Evolutionary conservation across 2,888 invertebrate species (phyloP), one percentile per base, ranked within the genome.

Genomic region (Sinodicranocentrus sp.): DNA sequence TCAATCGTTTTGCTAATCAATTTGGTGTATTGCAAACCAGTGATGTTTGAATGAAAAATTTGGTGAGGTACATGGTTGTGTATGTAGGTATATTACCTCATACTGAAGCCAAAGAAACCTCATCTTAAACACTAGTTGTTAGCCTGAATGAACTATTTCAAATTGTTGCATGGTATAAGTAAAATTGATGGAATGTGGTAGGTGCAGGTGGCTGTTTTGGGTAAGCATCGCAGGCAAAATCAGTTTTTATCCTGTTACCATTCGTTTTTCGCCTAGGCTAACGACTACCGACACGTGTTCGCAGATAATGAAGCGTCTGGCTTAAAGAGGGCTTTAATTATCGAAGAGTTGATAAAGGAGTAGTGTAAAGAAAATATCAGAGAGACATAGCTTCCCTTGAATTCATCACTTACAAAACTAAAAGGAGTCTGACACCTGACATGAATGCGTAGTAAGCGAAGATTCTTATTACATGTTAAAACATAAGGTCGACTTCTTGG

Each of bases 341-440:
- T 82, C 61, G 59, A 63, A 52, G 23, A 52, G 43, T 44, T 65
- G 67, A 67, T 76, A 76, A 76, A 76, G 67, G 54, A 52, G 70
- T 19, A 70, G 67, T 21, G 6, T 5, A 5, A 17, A 10, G 17
- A 48, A 48, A 19, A 26, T 52, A 52, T 28, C 25, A 70, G 8
- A 26, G 21, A 59, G 52, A 72, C 73, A 82, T 82, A 70, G 70
- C 73, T 82, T 82, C 82, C 23, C 71, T 65, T 71, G 76, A 82
- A 82, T 82, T 82, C 76, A 76, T 82, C 59, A 68, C 63, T 67
- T 65, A 75, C 33, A 63, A 2, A 65, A 33, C 52, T 43, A 65
- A 52, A 59, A 28, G n/a, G 21, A 76, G 76, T 82, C 82, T 76
- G 82, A 82, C 82, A 82, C 82, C 82, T 82, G 82, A 76, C 82